Evolutionary conservation across 2,113 vertebrate species (phyloP).

Genomic region (Polypterus senegalus): DNA sequence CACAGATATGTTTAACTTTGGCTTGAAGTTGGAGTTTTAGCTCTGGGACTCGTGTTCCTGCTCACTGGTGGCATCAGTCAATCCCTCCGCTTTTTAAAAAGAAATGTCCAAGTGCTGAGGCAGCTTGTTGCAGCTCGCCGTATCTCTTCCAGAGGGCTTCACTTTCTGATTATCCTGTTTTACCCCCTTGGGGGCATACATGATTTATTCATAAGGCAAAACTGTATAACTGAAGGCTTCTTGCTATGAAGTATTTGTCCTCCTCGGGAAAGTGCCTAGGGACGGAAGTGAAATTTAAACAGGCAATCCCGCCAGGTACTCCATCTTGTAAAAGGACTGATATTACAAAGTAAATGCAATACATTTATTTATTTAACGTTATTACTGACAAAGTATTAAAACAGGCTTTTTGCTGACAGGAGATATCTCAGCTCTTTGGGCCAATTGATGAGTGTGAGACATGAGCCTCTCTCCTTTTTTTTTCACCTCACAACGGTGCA

Average conservation of each 20-base stretch:
- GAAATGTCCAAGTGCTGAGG: conserved; percentile 30
- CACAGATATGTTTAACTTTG: no score
- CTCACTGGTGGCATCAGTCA: no score
- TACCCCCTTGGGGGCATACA: conserved; percentile 23
- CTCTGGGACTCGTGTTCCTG: no score
- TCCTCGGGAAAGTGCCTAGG: conserved; percentile 39
- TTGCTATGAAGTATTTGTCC: conserved; percentile 37
- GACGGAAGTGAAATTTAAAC: conserved; percentile 47
- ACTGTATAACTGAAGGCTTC: conserved; percentile 35
- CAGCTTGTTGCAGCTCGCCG: conserved; percentile 28
- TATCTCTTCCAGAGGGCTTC: conserved; percentile 19
- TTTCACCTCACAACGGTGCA: background rate
- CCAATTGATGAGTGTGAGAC: conserved; percentile 33
- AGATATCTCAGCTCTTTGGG: conserved; percentile 28
- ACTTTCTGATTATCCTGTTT: conserved; percentile 31
- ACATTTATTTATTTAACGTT: conserved; percentile 57
- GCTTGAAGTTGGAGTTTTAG: no score
- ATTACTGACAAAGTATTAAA: conserved; percentile 48
- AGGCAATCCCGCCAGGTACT: conserved; percentile 45
- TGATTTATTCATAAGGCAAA: conserved; percentile 44
- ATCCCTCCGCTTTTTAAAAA: background rate
- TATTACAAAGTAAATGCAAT: conserved; percentile 56
- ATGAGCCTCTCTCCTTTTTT: conserved; percentile 18
- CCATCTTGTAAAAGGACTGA: conserved; percentile 50
- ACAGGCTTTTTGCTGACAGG: conserved; percentile 44